Evolutionary conservation across 2,113 vertebrate species (phyloP).

Genomic region (Sigmodon hispidus): DNA sequence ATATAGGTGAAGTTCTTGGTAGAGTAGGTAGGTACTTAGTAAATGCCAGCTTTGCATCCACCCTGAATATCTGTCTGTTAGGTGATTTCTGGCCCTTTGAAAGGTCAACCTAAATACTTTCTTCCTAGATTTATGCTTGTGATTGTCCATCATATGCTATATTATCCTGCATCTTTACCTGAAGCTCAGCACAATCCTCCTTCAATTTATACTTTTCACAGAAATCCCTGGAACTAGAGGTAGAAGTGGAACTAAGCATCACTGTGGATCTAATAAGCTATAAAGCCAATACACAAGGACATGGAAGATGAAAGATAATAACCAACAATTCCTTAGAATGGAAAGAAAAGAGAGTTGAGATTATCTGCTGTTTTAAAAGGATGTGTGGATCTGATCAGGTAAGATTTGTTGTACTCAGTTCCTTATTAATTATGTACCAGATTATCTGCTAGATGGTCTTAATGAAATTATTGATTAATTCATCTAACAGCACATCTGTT

Average conservation of each 20-base stretch:
- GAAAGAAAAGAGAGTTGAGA: background rate
- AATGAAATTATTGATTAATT: conserved; percentile 8
- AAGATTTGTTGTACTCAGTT: background rate
- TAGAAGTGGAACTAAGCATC: too few species aligned
- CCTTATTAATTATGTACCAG: background rate
- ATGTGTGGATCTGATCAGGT: background rate
- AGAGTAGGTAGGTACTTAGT: background rate
- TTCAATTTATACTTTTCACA: background rate
- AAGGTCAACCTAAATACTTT: background rate
- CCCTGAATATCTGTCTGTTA: background rate
- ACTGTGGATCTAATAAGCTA: too few species aligned
- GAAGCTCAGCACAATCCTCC: background rate
- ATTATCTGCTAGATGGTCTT: background rate
- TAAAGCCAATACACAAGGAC: background rate
- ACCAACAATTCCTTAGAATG: background rate
- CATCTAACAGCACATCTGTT: background rate
- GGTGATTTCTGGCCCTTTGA: background rate
- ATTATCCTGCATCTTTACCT: background rate
- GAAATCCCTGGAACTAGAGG: background rate
- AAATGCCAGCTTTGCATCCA: background rate
- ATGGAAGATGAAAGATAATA: background rate
- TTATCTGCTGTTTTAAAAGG: background rate
- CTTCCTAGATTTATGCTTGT: background rate
- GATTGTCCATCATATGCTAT: background rate
- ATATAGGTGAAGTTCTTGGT: background rate